Evolutionary conservation across 1,140 invertebrate species (phyloP).

Genomic region (Sesamia nonagrioides): DNA sequence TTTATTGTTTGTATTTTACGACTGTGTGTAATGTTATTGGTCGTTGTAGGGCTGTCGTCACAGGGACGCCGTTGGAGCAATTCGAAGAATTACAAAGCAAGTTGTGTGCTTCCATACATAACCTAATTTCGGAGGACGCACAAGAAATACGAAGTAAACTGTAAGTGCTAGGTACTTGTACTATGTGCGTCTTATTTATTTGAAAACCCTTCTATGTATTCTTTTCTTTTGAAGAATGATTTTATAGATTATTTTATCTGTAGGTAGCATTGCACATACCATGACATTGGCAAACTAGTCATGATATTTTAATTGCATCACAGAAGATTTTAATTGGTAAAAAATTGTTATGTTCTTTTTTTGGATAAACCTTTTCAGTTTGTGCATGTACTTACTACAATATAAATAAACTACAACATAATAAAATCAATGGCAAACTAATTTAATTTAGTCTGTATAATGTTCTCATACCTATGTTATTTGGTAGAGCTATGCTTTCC

Average conservation of each 20-base stretch:
- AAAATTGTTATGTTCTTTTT: too few species aligned
- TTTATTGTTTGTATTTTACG: slow-evolving; percentile 50
- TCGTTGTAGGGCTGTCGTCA: slow-evolving; percentile 72
- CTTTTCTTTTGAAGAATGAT: not conserved
- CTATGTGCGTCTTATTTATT: not conserved
- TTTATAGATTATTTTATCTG: not conserved
- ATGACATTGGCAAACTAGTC: not conserved
- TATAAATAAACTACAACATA: too few species aligned
- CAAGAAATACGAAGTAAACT: slow-evolving; percentile 67
- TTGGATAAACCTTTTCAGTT: too few species aligned
- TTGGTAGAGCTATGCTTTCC: too few species aligned
- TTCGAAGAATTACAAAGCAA: slow-evolving; percentile 72
- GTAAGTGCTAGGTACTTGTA: slow-evolving; percentile 68
- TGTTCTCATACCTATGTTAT: too few species aligned
- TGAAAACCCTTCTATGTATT: not conserved
- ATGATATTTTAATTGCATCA: too few species aligned
- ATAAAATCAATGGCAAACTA: too few species aligned
- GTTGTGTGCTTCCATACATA: slow-evolving; percentile 70
- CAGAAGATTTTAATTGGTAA: too few species aligned
- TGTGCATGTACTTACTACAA: too few species aligned
- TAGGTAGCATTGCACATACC: not conserved
- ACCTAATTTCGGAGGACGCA: slow-evolving; percentile 72
- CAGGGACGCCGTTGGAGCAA: slow-evolving; percentile 74
- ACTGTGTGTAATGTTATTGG: slow-evolving; percentile 33
- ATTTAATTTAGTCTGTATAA: too few species aligned